Evolutionary conservation across 2,797 vertebrate genomes (phyloP).

Genomic region (Tenualosa thibaudeaui): DNA sequence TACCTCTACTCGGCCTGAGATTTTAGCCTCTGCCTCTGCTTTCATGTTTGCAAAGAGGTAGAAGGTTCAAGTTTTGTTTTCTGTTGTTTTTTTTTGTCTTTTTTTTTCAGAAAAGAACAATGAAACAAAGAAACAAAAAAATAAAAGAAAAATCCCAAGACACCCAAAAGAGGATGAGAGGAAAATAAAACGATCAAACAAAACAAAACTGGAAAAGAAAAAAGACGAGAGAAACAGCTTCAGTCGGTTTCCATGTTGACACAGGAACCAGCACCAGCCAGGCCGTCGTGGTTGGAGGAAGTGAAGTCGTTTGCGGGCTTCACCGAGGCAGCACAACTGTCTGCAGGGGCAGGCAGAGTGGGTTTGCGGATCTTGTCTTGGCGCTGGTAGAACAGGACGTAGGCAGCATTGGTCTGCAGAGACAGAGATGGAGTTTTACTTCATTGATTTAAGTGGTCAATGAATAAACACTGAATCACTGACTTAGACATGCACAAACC

Average conservation of each 20-base stretch:
- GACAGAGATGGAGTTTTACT: conserved; percentile 14
- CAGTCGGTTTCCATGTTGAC: conserved; percentile 74
- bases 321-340: conserved; percentile 51
- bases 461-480: not conserved
- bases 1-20: conserved; percentile 57
- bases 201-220: conserved; percentile 22
- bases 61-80: conserved; percentile 59
- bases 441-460: not conserved
- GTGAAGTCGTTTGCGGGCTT: conserved; percentile 54
- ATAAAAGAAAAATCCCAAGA: conserved; percentile 32
- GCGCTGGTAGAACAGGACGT: conserved; percentile 87
- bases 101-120: conserved; percentile 39
- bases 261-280: conserved; percentile 51
- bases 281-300: conserved; percentile 49
- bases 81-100: not conserved
- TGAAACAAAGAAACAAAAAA: conserved; percentile 34
- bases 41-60: conserved; percentile 46
- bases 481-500: not conserved
- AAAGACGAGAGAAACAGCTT: conserved; percentile 31
- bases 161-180: conserved; percentile 38
- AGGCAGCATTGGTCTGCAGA: conserved; percentile 84
- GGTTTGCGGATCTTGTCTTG: conserved; percentile 80
- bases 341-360: conserved; percentile 52
- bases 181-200: conserved; percentile 35
- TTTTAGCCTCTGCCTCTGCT: conserved; percentile 44